Evolutionary conservation across 23 tunicate genomes (phyloP), one percentile per base, ranked within the genome.

Genomic region (Clavelina lepadiformis): DNA sequence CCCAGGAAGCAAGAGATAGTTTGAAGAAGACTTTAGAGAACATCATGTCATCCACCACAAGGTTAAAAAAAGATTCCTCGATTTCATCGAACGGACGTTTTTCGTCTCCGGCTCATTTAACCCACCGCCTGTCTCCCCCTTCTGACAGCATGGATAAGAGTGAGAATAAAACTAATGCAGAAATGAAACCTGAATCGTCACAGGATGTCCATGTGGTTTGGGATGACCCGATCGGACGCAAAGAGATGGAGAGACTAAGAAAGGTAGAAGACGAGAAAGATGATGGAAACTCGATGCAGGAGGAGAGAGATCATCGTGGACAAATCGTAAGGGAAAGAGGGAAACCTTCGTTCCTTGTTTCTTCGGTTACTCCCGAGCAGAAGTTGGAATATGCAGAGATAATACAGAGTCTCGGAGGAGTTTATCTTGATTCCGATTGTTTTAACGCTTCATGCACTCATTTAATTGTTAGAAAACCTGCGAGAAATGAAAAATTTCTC

Each of bases 141-240:
- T n/a, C n/a, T n/a, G n/a, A n/a, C n/a, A n/a, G n/a, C n/a, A n/a
- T n/a, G n/a, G n/a, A 41, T 15, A 41, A 41, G 49, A 41, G 49
- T 15, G 15, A 41, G 49, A 41, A 41, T 41, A 8, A 11, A 11
- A 8, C 49, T 15, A 41, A 11, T 46, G 73, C 35, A 15, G 30
- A 46, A 26, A 64, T 57, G 3, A 67, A 58, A 28, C 74, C 79
- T 1, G 94, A 85, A 35, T 78, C 82, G 11, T 78, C 85, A 0
- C 95, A 86, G 58, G 95, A 86, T 51, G 85, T 78, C 21, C 95
- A 78, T 30, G 91, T 82, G 19, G 51, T 61, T 24, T 88, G 83
- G 82, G 96, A 88, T 57, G 96, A 88, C 63, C 96, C 96, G 3
- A 80, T 77, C 25, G 88, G 82, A 6, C 63, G 96, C 27, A 74